phyloP scores from a whole-genome alignment of 37 sponge, comb jelly and placozoan genomes.

The Tethya wilhelma region DNA sequence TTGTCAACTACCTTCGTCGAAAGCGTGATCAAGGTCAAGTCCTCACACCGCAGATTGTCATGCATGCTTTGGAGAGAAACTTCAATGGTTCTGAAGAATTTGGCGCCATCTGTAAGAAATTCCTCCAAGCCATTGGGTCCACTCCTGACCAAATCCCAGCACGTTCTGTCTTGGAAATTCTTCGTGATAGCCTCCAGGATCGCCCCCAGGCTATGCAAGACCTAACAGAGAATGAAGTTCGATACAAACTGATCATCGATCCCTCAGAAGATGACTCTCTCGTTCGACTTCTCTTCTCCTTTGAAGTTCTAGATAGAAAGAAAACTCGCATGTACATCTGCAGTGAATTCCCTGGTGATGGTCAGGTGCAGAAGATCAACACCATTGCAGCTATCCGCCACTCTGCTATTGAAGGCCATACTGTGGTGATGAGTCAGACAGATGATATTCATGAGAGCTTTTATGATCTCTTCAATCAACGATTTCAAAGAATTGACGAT shows the following conservation, averaged over 20 bases:
- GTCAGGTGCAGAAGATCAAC: conserved; percentile 84
- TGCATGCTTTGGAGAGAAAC: conserved; percentile 84
- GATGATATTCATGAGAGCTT: conserved; percentile 92
- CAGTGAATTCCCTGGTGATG: conserved; percentile 86
- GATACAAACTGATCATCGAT: conserved; percentile 89
- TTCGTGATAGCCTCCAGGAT: conserved; percentile 68
- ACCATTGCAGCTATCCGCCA: conserved; percentile 76
- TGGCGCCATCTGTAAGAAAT: conserved; percentile 45
- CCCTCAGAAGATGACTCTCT: conserved; percentile 82
- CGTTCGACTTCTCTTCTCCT: conserved; percentile 68
- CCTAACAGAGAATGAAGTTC: conserved; percentile 63
- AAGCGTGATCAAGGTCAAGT: conserved; percentile 13
- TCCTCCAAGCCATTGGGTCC: conserved; percentile 30
- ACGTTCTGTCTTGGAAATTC: conserved; percentile 56
- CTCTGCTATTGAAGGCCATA: conserved; percentile 82
- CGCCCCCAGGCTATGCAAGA: conserved; percentile 43
- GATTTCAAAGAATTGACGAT: conserved; percentile 74
- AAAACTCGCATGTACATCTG: conserved; percentile 67
- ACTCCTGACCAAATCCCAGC: not conserved
- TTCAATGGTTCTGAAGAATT: conserved; percentile 84
- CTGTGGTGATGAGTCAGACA: conserved; percentile 84
- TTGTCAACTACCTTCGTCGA: conserved; percentile 82
- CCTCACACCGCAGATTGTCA: conserved; percentile 62
- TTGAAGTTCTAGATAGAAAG: conserved; percentile 57
- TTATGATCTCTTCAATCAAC: conserved; percentile 89